Percentiles rank a stretch among this genome's conserved stretches.
Evolutionary conservation across 2,797 vertebrate species (phyloP).

Genomic region (Tenualosa ilisha): DNA sequence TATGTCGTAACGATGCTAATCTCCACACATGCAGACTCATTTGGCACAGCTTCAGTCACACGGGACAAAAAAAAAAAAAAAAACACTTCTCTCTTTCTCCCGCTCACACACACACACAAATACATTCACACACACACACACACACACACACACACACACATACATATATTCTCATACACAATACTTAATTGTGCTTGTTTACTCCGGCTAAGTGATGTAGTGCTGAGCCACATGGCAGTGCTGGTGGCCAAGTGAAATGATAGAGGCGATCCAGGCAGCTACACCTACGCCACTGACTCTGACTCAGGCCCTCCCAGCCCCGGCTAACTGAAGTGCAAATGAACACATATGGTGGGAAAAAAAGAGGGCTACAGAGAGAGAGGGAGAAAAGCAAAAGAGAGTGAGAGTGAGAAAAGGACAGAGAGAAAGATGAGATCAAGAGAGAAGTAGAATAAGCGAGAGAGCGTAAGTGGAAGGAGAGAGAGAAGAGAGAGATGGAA

Average conservation of each 20-base stretch:
- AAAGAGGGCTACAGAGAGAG: neutral
- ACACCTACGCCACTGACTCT: constrained; percentile 40
- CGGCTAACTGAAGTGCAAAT: constrained; percentile 42
- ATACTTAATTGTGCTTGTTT: constrained; percentile 41
- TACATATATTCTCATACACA: constrained; percentile 18
- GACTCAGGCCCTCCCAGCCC: neutral
- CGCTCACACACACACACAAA: neutral
- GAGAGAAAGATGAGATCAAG: neutral
- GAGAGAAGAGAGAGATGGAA: neutral
- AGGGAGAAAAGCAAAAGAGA: neutral
- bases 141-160: neutral
- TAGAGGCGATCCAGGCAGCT: constrained; percentile 38
- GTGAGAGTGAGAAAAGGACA: neutral
- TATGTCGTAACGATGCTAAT: neutral
- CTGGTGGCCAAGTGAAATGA: constrained; percentile 36
- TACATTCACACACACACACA: constrained; percentile 21
- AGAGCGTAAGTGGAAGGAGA: neutral
- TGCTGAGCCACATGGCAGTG: constrained; percentile 31
- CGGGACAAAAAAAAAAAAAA: neutral
- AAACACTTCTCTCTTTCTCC: neutral
- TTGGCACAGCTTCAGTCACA: constrained; percentile 34
- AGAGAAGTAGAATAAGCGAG: neutral
- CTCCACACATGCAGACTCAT: constrained; percentile 5
- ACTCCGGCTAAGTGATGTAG: constrained; percentile 45
- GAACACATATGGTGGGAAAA: constrained; percentile 26